Evolutionary conservation across 2,888 invertebrate genomes (phyloP), one percentile per base, ranked within the genome.

Genomic region (Acholoe squamosa): DNA sequence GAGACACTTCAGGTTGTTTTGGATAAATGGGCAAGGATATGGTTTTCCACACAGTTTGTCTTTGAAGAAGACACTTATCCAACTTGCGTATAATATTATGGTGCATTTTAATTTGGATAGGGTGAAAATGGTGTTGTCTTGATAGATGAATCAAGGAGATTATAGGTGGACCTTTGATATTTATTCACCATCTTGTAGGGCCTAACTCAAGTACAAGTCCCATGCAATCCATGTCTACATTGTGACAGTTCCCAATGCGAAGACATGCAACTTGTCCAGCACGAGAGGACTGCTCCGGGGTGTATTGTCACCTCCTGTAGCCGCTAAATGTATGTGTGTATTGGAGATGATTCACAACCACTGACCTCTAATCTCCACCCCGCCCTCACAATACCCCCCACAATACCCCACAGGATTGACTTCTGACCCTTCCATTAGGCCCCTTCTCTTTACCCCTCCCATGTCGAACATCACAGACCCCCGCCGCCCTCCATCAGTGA

Each of bases 271-370:
- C n/a, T 14, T 61, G 43, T 3, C 61, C 71, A n/a, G n/a, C n/a
- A n/a, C 71, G 71, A 28, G n/a, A 25, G 5, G 28, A 43, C 43
- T 43, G 28, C 71, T 28, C 71, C 28, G 28, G 71, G 71, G 3
- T 71, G 28, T 71, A 71, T 71, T 71, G 71, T 71, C 71, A 71
- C 71, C 71, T 71, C 71, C 22, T 61, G 61, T 61, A 61, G 22
- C 61, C 61, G 19, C 19, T n/a, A 61, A 19, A n/a, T 61, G 61
- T 61, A 19, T 61, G 61, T 61, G 61, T 61, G 61, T 61, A 61
- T 61, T 61, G 22, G 22, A n/a, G 61, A 61, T 61, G 61, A 61
- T 61, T n/a, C 61, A n/a, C 61, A 19, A 19, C 61, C n/a, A 61
- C 61, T 61, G 61, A 61, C 61, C 61, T n/a, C 19, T 43, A 19